Percentiles rank a stretch among this genome's conserved stretches.
Conservation (phyloP, 2,797 vertebrate genomes). For the Enteromius unitaeniatus region DNA sequence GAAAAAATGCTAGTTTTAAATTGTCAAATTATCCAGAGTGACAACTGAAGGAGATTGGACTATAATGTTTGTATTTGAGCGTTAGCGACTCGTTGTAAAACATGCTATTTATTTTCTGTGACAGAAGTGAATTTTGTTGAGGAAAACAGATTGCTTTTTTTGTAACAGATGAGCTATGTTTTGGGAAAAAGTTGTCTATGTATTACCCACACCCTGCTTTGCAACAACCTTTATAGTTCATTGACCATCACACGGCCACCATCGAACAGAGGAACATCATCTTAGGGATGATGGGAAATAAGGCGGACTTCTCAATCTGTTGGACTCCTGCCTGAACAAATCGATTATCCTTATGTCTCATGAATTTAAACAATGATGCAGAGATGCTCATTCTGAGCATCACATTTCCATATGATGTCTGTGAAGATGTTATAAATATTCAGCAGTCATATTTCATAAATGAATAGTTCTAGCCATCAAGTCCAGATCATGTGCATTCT, state of each 20-base stretch:
- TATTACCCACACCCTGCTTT: background rate
- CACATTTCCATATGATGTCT: background rate
- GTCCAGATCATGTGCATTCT: background rate
- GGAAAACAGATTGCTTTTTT: conserved; percentile 30
- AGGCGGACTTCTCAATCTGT: conserved; percentile 1
- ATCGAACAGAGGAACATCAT: background rate
- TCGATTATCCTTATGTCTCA: background rate
- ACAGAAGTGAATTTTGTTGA: conserved; percentile 29
- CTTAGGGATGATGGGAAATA: background rate
- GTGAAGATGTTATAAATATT: conserved; percentile 24
- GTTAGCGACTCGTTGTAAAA: background rate
- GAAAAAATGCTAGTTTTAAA: conserved; percentile 21
- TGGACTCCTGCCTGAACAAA: background rate
- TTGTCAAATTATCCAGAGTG: conserved; percentile 9
- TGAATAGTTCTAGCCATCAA: background rate
- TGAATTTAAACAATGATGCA: background rate
- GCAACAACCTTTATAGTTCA: background rate
- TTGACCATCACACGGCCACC: background rate
- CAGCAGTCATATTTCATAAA: conserved; percentile 20
- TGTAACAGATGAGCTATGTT: background rate
- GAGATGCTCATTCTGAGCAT: background rate
- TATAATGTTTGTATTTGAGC: conserved; percentile 9
- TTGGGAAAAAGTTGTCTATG: background rate
- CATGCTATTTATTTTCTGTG: conserved; percentile 37
- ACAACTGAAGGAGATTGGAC: conserved; percentile 15